phyloP scores from a whole-genome alignment of 1,140 invertebrate species.

The Euglossa dilemma region DNA sequence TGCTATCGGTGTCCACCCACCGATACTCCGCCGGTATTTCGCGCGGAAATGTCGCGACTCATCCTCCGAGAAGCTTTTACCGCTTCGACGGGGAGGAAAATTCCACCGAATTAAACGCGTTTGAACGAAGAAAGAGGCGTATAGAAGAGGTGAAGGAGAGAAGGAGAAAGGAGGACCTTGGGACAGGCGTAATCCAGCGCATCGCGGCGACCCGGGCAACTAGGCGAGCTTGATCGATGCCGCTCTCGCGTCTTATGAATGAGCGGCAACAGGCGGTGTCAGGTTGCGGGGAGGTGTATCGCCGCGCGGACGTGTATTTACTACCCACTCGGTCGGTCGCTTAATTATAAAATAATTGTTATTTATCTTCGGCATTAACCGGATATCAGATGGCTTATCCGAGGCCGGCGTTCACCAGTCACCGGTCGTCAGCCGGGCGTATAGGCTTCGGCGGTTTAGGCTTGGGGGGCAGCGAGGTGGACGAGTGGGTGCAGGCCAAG shows the following conservation, averaged over 20 bases:
- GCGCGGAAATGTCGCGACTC: slow-evolving; percentile 15
- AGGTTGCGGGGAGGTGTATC: slow-evolving; percentile 62
- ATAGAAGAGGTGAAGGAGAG: no score
- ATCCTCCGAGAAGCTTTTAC: not conserved
- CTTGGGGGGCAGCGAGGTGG: not conserved
- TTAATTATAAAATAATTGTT: slow-evolving; percentile 79
- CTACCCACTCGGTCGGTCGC: slow-evolving; percentile 53
- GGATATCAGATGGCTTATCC: slow-evolving; percentile 67
- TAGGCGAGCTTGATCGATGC: slow-evolving; percentile 70
- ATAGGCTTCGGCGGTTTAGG: slow-evolving; percentile 17
- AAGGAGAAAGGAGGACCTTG: not conserved
- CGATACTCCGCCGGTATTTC: slow-evolving; percentile 22
- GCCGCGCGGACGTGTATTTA: slow-evolving; percentile 64
- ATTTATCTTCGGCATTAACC: slow-evolving; percentile 71
- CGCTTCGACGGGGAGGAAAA: not conserved
- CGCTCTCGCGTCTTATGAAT: slow-evolving; percentile 72
- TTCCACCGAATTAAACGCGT: no score
- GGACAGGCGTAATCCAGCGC: not conserved
- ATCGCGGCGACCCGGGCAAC: slow-evolving; percentile 32
- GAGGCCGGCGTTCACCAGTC: slow-evolving; percentile 27
- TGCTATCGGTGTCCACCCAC: not conserved
- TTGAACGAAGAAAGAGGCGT: no score
- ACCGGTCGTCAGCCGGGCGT: slow-evolving; percentile 12
- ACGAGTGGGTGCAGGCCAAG: slow-evolving; percentile 12
- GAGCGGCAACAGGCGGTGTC: slow-evolving; percentile 67